Evolutionary conservation across 2,113 vertebrate species (phyloP).

Genomic region (Dromaius novaehollandiae): DNA sequence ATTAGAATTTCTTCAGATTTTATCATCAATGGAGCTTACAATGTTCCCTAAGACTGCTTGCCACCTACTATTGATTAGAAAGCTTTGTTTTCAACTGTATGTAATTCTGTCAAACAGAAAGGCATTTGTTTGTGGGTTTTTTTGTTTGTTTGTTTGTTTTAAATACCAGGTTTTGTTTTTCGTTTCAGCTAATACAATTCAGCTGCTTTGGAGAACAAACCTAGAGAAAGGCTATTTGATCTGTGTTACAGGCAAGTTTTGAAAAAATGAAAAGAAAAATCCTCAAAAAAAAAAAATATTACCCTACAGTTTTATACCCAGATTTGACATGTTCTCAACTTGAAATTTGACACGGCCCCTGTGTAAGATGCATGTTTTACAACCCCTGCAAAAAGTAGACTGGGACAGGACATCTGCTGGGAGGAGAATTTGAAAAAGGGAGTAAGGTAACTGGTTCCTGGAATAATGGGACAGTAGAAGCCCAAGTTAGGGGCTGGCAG

Average conservation of each 20-base stretch:
- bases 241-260: neutral
- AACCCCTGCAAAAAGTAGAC: neutral
- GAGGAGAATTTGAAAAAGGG: neutral
- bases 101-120: neutral
- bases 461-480: neutral
- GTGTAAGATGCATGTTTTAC: neutral
- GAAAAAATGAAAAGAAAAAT: neutral
- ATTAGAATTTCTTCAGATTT: neutral
- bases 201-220: neutral
- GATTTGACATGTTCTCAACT: neutral
- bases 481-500: neutral
- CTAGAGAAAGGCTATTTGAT: neutral
- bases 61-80: neutral
- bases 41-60: neutral
- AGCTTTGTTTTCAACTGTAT: neutral
- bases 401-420: neutral
- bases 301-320: neutral
- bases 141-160: too few species aligned
- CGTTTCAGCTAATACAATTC: neutral
- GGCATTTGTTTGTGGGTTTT: neutral
- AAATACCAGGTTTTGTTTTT: neutral
- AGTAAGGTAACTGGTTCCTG: neutral
- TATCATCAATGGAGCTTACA: neutral
- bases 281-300: neutral
- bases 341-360: accelerated